A percentile compares a stretch with the other conserved stretches of the same genome.
These are phyloP conservation scores for Morpho helenor DNA, from an alignment of 2,888 invertebrate genomes.

Conservation along the genomic window DNA sequence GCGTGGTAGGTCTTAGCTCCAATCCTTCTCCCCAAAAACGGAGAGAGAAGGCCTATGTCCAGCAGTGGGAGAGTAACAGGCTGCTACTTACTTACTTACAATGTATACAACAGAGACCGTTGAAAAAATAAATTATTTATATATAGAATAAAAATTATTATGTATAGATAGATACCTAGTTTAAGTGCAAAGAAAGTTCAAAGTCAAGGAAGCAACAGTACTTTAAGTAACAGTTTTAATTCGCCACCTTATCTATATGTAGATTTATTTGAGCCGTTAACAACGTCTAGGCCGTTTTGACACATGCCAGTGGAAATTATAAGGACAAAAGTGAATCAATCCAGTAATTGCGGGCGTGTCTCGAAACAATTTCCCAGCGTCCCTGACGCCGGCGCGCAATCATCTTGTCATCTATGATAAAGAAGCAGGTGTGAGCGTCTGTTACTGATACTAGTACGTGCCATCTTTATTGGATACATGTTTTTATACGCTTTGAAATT, in stretches of 20 bases:
- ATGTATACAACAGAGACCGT: no score
- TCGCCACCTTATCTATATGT: conserved; percentile 8
- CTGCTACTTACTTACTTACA: no score
- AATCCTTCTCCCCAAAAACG: no score
- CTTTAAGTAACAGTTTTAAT: not conserved
- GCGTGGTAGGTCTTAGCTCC: no score
- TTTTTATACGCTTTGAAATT: conserved; percentile 6
- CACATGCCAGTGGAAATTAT: conserved; percentile 7
- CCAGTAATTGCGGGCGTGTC: conserved; percentile 38
- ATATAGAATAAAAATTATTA: no score
- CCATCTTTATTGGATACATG: conserved; percentile 5
- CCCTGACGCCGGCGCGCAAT: conserved; percentile 7
- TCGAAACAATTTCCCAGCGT: conserved; percentile 41
- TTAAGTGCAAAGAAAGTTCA: no score
- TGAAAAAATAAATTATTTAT: no score
- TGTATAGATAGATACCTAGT: no score
- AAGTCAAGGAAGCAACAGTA: not conserved
- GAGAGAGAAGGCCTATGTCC: no score
- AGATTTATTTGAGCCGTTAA: conserved; percentile 7
- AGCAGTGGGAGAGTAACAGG: no score
- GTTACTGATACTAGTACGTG: conserved; percentile 2
- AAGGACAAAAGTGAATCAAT: conserved; percentile 43
- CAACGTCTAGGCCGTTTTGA: conserved; percentile 6
- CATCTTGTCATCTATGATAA: conserved; percentile 9
- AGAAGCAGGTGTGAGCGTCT: conserved; percentile 5